Evolutionary conservation across 2,113 vertebrate genomes (phyloP).

Genomic region (Chloropsis cyanopogon): DNA sequence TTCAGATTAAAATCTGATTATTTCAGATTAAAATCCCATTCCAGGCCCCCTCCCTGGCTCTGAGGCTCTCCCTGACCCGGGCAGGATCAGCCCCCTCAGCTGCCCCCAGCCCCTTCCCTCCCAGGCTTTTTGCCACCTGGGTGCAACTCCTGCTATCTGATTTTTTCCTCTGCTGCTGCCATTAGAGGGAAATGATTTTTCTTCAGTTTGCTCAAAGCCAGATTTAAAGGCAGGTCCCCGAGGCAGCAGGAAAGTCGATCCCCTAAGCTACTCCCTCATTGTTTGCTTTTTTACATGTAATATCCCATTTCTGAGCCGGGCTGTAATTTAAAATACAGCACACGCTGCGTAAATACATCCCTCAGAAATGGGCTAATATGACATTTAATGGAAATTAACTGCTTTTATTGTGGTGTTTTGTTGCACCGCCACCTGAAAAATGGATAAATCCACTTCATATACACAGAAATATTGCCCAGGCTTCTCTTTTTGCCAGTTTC

Average conservation of each 20-base stretch:
- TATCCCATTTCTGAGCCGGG: conserved; percentile 75
- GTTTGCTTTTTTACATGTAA: conserved; percentile 82
- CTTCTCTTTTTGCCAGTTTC: neutral
- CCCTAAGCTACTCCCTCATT: conserved; percentile 78
- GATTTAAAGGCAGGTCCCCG: conserved; percentile 82
- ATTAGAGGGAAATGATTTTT: conserved; percentile 82
- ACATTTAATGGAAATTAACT: conserved; percentile 67
- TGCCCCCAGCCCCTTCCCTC: conserved; percentile 39
- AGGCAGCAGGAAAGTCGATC: conserved; percentile 79
- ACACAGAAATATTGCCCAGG: conserved; percentile 4
- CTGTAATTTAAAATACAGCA: conserved; percentile 71
- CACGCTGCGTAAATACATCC: conserved; percentile 54
- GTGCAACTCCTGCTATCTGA: conserved; percentile 51
- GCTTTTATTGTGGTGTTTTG: conserved; percentile 44
- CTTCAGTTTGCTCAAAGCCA: conserved; percentile 80
- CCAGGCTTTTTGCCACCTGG: conserved; percentile 59
- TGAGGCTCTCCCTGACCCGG: conserved; percentile 42
- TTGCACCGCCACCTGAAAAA: conserved; percentile 24
- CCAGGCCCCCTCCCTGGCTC: neutral
- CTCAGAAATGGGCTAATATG: conserved; percentile 60
- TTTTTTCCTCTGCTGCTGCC: conserved; percentile 61
- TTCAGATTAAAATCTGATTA: conserved; percentile 69
- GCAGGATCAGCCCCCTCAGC: neutral
- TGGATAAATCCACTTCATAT: neutral
- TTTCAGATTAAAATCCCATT: conserved; percentile 63